Evolutionary conservation across 2,888 invertebrate genomes (phyloP), one percentile per base, ranked within the genome.

Genomic region (Eupithecia subfuscata): DNA sequence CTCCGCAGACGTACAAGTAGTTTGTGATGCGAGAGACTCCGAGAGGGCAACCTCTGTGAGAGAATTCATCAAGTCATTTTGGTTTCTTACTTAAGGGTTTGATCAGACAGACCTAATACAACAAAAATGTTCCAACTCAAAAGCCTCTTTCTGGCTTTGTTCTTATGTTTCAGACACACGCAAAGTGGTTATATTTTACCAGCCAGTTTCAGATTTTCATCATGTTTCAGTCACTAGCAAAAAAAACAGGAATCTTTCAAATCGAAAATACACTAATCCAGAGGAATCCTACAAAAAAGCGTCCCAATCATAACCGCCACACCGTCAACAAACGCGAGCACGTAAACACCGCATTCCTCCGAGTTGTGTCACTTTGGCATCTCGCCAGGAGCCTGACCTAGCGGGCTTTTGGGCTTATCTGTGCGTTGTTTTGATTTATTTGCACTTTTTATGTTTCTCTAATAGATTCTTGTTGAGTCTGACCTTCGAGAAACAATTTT

Each of bases 1-100:
- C 98, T 18, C 98, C 98, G 83, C 97, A 97, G 60, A 98, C 95
- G 88, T 96, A 97, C 34, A 98, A 94, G 40, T 96, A 95, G 71
- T 97, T 96, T 1, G 97, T 97, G 80, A 98, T 95, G 80, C 97
- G 96, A 3, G 98, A 97, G 14, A 97, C 95, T 63, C 96, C 96
- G 25, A 96, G 95, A 80, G 95, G 93, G 84, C 94, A 91, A 78
- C 95, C 94, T 87, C 95, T 94, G 87, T 79, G 81, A 56, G 81
- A 82, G 81, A 77, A 56, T n/a, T n/a, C n/a, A n/a, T n/a, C n/a
- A n/a, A 74, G 30, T 60, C 60, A 25, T 25, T 56, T 22, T 60
- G 25, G 25, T n/a, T 22, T 60, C 14, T 22, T 60, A 12, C n/a
- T 48, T 48, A 3, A 9, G 56, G n/a, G 4, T 25, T 60, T 48